phyloP scores from a whole-genome alignment of 2,888 invertebrate genomes.

The Graphium colonna region DNA sequence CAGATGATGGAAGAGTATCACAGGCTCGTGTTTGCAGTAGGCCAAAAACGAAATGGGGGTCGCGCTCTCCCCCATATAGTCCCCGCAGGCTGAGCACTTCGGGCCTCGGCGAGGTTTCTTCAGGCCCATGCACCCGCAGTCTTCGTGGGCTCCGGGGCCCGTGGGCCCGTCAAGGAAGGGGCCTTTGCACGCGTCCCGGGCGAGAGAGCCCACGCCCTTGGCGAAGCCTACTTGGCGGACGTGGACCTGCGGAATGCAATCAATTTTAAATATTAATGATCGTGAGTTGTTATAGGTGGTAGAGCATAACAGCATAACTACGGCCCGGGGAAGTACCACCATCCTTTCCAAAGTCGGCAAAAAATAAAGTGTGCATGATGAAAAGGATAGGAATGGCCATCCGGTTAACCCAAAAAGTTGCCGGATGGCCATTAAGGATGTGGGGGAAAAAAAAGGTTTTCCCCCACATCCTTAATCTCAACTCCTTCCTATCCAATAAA shows the following conservation, averaged over 20 bases:
- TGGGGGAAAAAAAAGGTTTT: no score
- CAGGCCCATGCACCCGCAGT: constrained; percentile 13
- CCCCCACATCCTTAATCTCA: no score
- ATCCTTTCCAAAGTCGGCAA: no score
- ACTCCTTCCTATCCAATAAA: no score
- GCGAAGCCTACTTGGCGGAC: constrained; percentile 47
- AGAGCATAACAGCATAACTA: neutral
- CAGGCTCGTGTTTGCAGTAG: constrained; percentile 82
- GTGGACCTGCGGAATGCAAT: constrained; percentile 50
- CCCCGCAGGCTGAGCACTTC: constrained; percentile 26
- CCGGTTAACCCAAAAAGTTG: no score
- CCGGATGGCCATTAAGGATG: no score
- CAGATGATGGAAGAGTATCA: constrained; percentile 86
- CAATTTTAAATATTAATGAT: neutral
- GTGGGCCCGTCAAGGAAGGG: neutral
- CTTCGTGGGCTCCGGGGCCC: neutral
- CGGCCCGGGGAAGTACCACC: no score
- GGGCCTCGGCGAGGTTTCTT: constrained; percentile 8
- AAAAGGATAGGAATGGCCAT: no score
- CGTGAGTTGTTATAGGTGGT: no score
- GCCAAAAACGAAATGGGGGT: constrained; percentile 61
- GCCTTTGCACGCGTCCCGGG: neutral
- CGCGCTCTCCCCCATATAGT: constrained; percentile 29
- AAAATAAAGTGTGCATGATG: no score
- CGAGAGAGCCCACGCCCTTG: constrained; percentile 20